phyloP scores from a whole-genome alignment of 2,113 vertebrate species.

The Brachypodius melanocephalos region DNA sequence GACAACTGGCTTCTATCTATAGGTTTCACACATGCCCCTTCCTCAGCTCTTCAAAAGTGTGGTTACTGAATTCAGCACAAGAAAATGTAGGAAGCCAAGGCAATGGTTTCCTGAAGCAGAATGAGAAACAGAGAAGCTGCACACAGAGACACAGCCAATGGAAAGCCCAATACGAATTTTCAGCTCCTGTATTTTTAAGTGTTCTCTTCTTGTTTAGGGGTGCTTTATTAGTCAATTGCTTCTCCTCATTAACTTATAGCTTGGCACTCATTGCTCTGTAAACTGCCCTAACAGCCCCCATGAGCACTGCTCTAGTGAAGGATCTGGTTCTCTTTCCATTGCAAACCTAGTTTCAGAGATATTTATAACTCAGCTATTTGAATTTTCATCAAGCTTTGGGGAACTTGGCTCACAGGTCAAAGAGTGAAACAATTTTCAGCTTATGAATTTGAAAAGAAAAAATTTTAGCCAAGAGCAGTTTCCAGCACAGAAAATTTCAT shows the following conservation, averaged over 20 bases:
- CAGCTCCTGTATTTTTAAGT: slow-evolving; percentile 26
- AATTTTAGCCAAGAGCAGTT: slow-evolving; percentile 27
- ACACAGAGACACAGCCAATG: not conserved
- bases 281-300: slow-evolving; percentile 53
- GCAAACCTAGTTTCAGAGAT: slow-evolving; percentile 41
- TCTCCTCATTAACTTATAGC: slow-evolving; percentile 37
- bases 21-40: not conserved
- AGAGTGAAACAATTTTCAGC: slow-evolving; percentile 41
- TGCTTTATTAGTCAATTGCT: slow-evolving; percentile 46
- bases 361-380: slow-evolving; percentile 64
- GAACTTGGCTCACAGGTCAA: slow-evolving; percentile 57
- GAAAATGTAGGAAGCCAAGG: not conserved
- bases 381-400: slow-evolving; percentile 68
- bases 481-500: slow-evolving; percentile 10
- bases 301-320: slow-evolving; percentile 16
- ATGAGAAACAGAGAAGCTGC: not conserved
- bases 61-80: not conserved
- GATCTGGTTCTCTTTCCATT: slow-evolving; percentile 50
- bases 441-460: slow-evolving; percentile 30
- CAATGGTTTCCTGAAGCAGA: slow-evolving; percentile 35
- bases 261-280: slow-evolving; percentile 24
- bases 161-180: not conserved
- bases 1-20: slow-evolving; percentile 27
- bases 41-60: not conserved
- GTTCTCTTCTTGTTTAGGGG: slow-evolving; percentile 13